phyloP scores from a whole-genome alignment of 2,113 vertebrate species.

The Manacus vitellinus region DNA sequence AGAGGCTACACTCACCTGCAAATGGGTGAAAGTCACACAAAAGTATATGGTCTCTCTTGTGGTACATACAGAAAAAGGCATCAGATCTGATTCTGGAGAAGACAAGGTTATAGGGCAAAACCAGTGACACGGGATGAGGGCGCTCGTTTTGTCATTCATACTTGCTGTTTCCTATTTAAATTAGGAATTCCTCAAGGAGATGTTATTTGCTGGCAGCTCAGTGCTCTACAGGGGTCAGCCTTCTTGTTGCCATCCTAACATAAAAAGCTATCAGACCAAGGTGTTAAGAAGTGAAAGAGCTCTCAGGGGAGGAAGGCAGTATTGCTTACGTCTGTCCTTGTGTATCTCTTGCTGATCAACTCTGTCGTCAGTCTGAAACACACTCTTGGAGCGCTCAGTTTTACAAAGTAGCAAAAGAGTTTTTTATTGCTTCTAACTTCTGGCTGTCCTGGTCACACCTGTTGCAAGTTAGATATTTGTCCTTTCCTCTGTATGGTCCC shows the following conservation, averaged over 20 bases:
- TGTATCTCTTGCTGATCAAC: neutral
- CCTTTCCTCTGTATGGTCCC: neutral
- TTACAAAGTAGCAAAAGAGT: neutral
- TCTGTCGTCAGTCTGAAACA: neutral
- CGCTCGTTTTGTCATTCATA: neutral
- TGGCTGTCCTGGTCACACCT: neutral
- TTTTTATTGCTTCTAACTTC: neutral
- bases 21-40: neutral
- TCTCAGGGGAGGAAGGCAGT: neutral
- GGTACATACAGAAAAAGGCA: neutral
- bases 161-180: neutral
- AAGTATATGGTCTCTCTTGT: neutral
- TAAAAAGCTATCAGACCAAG: neutral
- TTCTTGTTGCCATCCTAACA: neutral
- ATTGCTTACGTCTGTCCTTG: neutral
- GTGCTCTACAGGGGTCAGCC: neutral
- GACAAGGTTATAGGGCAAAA: neutral
- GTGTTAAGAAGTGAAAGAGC: neutral
- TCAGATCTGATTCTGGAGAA: neutral
- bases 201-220: neutral
- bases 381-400: neutral
- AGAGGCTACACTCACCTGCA: neutral
- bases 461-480: neutral
- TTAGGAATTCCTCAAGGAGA: neutral
- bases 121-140: neutral